A percentile compares a stretch with the other conserved stretches of the same genome.
Conservation (phyloP, 2,888 invertebrate species). For the Mimumesa dahlbomi region DNA sequence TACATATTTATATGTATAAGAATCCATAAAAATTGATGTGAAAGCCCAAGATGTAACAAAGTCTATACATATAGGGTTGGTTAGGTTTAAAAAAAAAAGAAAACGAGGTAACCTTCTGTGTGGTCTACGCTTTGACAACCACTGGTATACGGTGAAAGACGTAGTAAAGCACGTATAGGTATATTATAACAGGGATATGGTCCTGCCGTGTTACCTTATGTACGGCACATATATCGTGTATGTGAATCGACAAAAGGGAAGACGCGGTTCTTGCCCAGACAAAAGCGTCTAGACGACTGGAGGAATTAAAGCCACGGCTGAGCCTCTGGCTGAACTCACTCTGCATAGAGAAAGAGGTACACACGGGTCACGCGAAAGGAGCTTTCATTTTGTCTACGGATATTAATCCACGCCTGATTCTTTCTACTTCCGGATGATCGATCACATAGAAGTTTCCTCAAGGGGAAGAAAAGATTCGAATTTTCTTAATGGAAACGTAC, state of each 20-base stretch:
- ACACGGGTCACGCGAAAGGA: background rate
- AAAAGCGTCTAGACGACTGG: constrained; percentile 56
- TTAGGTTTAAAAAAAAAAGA: too few species aligned
- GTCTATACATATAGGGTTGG: too few species aligned
- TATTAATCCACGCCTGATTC: constrained; percentile 1
- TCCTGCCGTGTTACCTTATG: background rate
- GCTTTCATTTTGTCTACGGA: background rate
- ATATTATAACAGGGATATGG: constrained; percentile 4
- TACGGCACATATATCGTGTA: constrained; percentile 11
- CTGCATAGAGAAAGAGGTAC: constrained; percentile 20
- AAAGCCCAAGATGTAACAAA: too few species aligned
- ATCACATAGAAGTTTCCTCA: too few species aligned
- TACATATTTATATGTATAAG: too few species aligned
- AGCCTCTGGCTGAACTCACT: constrained; percentile 28
- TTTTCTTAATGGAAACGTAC: too few species aligned
- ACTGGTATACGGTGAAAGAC: constrained; percentile 1
- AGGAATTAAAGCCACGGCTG: constrained; percentile 39
- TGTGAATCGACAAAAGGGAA: constrained; percentile 45
- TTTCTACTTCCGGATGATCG: too few species aligned
- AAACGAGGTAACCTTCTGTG: too few species aligned
- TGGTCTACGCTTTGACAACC: background rate
- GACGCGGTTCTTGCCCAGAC: constrained; percentile 50
- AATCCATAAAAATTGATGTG: too few species aligned
- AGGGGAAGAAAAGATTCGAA: too few species aligned
- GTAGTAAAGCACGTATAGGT: background rate